Evolutionary conservation across 1,140 invertebrate genomes (phyloP), one percentile per base, ranked within the genome.

Genomic region (Halesus radiatus): DNA sequence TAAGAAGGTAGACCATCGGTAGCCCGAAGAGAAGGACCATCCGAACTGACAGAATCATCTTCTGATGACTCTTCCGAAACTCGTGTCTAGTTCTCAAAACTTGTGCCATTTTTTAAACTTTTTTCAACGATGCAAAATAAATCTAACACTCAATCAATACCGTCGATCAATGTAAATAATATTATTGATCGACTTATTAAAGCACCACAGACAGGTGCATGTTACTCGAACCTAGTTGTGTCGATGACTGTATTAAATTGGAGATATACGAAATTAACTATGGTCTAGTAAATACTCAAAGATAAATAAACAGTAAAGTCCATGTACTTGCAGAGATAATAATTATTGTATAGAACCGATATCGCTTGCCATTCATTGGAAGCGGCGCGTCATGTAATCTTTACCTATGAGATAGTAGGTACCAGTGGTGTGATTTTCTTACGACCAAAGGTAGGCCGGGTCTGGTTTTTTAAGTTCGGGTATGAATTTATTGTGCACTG

Each of bases 21-120:
- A 81, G 16, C 4, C 66, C 76, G 7, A 78, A 53, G 1, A 81
- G 54, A 4, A 81, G 50, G 15, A 56, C 16, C 60, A 76, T 78
- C 13, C 80, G 32, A 6, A 81, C 75, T n/a, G 68, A 72, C 3
- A 81, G 32, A 54, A 81, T 81, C 18, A 81, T 58, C 52, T 56
- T 70, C 37, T 78, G 77, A 23, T 78, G 22, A 5, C 32, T 23
- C 56, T 78, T 78, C 32, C 77, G 20, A 58, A 78, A 78, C 53
- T 54, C 64, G 6, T 78, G 64, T 58, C 66, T 78, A 72, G 10
- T 56, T 72, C 56, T 78, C 13, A 78, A 78, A 32, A 26, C 50
- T 58, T 56, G 52, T 26, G 70, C n/a, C 70, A 74, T 74, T 56
- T 74, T 56, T 56, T 1, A 18, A 56, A 18, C 37, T 45, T 45